Conservation (phyloP, 2,113 vertebrate genomes). For the Odontophorus gujanensis region DNA sequence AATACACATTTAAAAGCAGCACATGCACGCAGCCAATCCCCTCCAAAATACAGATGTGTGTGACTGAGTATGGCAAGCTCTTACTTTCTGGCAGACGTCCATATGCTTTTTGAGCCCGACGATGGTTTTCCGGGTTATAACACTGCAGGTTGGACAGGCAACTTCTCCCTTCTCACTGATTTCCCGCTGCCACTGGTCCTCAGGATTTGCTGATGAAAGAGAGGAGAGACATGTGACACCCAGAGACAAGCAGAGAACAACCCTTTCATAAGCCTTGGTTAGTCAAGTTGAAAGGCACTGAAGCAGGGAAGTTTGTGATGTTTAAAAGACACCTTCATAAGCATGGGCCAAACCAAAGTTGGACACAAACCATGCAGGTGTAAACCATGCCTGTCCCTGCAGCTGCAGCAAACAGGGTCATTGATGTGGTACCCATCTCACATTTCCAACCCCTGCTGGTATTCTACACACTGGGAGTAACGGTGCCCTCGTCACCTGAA, state of each 20-base stretch:
- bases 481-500: neutral
- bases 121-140: conserved; percentile 92
- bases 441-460: neutral
- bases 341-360: neutral
- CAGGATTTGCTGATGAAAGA: conserved; percentile 75
- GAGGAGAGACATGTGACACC: neutral
- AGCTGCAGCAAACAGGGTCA: neutral
- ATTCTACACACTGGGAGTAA: neutral
- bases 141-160: conserved; percentile 89
- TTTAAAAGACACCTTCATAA: neutral
- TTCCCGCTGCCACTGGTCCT: conserved; percentile 89
- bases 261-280: neutral
- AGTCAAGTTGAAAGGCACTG: neutral
- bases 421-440: neutral
- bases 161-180: conserved; percentile 92
- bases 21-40: neutral
- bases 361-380: neutral
- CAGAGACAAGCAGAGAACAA: neutral
- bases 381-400: neutral
- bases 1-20: neutral
- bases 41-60: rapidly evolving
- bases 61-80: neutral
- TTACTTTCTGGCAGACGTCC: conserved; percentile 97
- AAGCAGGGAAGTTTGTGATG: neutral
- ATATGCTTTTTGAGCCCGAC: conserved; percentile 96